These are phyloP conservation scores for Oscheius sp. DNA, from an alignment of 2,888 invertebrate genomes.

Conservation along the genomic window DNA sequence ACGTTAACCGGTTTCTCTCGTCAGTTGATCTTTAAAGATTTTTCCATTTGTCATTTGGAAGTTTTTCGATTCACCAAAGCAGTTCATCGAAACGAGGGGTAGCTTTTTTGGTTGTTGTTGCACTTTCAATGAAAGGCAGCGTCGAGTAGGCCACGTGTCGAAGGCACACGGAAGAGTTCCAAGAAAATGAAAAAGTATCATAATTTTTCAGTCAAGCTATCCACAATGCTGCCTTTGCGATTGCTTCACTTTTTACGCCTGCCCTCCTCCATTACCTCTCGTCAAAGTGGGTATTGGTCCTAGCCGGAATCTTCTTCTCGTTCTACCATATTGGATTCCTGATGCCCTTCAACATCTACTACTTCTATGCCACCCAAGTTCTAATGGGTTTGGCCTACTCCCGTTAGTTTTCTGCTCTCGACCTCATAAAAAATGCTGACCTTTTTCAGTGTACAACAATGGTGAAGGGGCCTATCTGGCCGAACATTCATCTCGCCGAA, in stretches of 20 bases:
- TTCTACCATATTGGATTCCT: constrained; percentile 44
- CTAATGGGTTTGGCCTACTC: constrained; percentile 51
- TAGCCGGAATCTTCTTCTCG: constrained; percentile 43
- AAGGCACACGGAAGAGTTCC: no score
- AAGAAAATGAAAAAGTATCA: background rate
- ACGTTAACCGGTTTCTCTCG: no score
- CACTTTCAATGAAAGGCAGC: background rate
- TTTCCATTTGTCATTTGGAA: no score
- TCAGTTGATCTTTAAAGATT: no score
- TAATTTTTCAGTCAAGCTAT: constrained; percentile 48
- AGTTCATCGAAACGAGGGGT: background rate
- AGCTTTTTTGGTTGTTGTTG: background rate
- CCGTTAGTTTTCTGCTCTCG: constrained; percentile 29
- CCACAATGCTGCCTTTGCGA: constrained; percentile 52
- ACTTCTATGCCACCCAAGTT: constrained; percentile 48
- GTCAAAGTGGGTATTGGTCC: constrained; percentile 45
- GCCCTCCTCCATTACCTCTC: constrained; percentile 49
- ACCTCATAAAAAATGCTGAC: background rate
- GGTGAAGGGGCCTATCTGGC: constrained; percentile 53
- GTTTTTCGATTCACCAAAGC: no score
- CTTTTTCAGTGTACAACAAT: constrained; percentile 49
- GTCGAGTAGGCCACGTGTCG: background rate
- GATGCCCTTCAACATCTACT: constrained; percentile 45
- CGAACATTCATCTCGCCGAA: constrained; percentile 52
- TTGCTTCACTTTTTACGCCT: constrained; percentile 50